Evolutionary conservation across 2,113 vertebrate genomes (phyloP).

Genomic region (Pseudolaguvia tuberculata): DNA sequence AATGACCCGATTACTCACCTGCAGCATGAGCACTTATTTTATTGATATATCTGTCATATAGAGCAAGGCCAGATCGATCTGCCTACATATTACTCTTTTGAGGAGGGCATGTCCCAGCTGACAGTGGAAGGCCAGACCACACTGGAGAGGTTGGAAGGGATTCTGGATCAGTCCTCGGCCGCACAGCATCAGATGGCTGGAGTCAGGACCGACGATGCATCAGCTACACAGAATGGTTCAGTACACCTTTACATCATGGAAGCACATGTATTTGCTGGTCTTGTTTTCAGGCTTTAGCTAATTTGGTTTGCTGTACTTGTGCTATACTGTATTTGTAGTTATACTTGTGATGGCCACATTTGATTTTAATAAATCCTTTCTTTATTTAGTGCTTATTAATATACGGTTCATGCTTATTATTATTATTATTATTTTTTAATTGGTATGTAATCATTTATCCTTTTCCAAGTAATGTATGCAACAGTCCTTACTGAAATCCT

Average conservation of each 20-base stretch:
- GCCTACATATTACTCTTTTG: conserved; percentile 88
- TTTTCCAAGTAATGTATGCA: not conserved
- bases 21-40: not conserved
- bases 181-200: conserved; percentile 91
- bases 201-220: conserved; percentile 78
- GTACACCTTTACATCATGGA: not conserved
- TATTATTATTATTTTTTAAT: not conserved
- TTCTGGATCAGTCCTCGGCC: conserved; percentile 81
- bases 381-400: no score
- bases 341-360: not conserved
- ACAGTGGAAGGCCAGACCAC: conserved; percentile 88
- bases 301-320: not conserved
- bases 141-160: conserved; percentile 84
- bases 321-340: no score
- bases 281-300: not conserved
- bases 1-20: not conserved
- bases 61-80: conserved; percentile 83
- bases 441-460: not conserved
- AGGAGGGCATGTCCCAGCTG: conserved; percentile 87
- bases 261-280: not conserved
- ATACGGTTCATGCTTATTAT: no score
- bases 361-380: not conserved
- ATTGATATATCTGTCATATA: conserved; percentile 49
- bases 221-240: conserved; percentile 38
- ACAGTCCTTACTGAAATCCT: not conserved